Evolutionary conservation across 2,888 invertebrate species (phyloP).

Genomic region (Dyspetes luteomarginatus): DNA sequence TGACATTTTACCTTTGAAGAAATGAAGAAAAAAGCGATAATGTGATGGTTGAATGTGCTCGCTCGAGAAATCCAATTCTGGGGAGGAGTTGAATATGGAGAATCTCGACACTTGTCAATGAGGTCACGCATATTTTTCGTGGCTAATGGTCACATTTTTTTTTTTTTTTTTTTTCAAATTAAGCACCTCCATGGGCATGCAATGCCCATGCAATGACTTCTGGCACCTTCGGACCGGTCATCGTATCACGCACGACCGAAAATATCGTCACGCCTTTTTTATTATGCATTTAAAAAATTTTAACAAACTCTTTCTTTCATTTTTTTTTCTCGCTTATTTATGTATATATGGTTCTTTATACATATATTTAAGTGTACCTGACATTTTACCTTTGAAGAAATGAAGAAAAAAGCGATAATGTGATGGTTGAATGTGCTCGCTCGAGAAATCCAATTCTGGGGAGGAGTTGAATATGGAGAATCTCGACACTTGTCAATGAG

Average conservation of each 20-base stretch:
- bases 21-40: not conserved
- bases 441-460: not conserved
- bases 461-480: not conserved
- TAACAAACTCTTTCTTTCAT: conserved; percentile 15
- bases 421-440: not conserved
- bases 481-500: conserved; percentile 39
- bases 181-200: too few relatives aligned
- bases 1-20: not conserved
- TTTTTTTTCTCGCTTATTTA: not conserved
- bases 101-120: conserved; percentile 30
- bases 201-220: too few relatives aligned
- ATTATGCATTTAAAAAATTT: too few relatives aligned
- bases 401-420: not conserved
- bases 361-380: not conserved
- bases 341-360: not conserved
- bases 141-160: conserved; percentile 41
- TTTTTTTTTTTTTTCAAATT: too few relatives aligned
- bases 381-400: not conserved
- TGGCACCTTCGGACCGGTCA: not conserved
- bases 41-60: not conserved
- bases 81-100: not conserved
- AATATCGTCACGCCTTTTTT: conserved; percentile 6
- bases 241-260: conserved; percentile 25
- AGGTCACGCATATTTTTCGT: conserved; percentile 29
- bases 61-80: not conserved